A percentile compares a stretch with the other conserved stretches of the same genome.
Conservation (phyloP, 2,888 invertebrate species). For the Scaptomyza caliginosa region DNA sequence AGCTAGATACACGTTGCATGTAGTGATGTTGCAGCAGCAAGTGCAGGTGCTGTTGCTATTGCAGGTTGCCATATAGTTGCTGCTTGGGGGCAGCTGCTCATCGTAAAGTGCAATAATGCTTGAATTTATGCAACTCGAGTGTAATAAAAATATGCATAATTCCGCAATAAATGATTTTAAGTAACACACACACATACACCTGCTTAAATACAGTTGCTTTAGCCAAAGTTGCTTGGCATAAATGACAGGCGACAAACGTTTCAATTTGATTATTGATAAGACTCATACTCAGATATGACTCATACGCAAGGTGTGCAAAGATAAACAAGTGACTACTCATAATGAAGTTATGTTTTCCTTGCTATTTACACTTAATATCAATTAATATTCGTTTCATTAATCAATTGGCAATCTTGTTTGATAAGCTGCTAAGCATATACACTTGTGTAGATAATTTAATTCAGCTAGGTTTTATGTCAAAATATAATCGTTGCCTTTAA, state of each 20-base stretch:
- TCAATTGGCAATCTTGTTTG: background rate
- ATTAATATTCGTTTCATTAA: background rate
- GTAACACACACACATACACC: slow-evolving; percentile 53
- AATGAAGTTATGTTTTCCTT: background rate
- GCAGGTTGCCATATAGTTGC: slow-evolving; percentile 8
- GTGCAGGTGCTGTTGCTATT: background rate
- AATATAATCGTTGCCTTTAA: background rate
- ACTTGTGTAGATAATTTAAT: background rate
- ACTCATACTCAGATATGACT: background rate
- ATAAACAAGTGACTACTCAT: background rate
- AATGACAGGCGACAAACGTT: slow-evolving; percentile 64
- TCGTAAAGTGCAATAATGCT: slow-evolving; percentile 79
- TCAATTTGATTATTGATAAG: slow-evolving; percentile 32
- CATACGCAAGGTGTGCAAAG: background rate
- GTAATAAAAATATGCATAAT: slow-evolving; percentile 79
- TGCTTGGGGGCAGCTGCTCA: slow-evolving; percentile 68
- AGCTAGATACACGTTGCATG: slow-evolving; percentile 8
- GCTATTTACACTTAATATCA: slow-evolving; percentile 3
- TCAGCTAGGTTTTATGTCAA: background rate
- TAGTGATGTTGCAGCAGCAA: background rate
- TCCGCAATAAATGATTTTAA: slow-evolving; percentile 78
- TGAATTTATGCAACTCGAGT: slow-evolving; percentile 77
- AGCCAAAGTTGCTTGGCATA: slow-evolving; percentile 37
- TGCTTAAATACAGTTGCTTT: slow-evolving; percentile 31
- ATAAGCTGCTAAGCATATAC: background rate